Conservation (phyloP, 2,888 invertebrate species). For the Athripsodes cinereus region DNA sequence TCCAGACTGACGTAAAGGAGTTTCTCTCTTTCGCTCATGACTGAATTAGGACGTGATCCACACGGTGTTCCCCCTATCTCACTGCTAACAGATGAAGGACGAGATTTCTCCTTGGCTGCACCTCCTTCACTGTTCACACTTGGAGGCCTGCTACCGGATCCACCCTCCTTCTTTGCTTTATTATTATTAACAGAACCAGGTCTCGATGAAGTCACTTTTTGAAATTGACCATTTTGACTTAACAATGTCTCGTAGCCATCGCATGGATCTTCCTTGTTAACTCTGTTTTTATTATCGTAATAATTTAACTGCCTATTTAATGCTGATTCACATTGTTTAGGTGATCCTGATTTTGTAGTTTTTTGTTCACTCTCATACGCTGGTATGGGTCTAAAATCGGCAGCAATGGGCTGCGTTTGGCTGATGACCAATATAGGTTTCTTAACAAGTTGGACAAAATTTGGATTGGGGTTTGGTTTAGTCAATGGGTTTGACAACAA, state of each 20-base stretch:
- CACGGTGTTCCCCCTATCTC: constrained; percentile 19
- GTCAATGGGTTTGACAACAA: constrained; percentile 28
- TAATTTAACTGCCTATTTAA: constrained; percentile 26
- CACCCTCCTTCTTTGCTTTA: constrained; percentile 20
- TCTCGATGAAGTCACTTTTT: constrained; percentile 32
- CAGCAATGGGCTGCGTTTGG: constrained; percentile 30
- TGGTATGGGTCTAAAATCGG: constrained; percentile 30
- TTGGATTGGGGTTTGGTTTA: constrained; percentile 20
- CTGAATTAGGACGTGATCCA: constrained; percentile 21
- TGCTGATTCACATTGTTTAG: constrained; percentile 29
- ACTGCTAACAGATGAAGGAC: constrained; percentile 23
- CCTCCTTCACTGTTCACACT: constrained; percentile 31
- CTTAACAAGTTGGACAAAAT: constrained; percentile 21
- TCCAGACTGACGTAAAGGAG: constrained; percentile 57
- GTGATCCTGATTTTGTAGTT: constrained; percentile 26
- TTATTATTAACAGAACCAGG: constrained; percentile 37
- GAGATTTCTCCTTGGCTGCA: constrained; percentile 12
- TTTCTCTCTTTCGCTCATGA: constrained; percentile 32
- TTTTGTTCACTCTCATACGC: constrained; percentile 23
- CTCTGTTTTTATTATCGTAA: constrained; percentile 31
- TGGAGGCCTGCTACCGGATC: constrained; percentile 31
- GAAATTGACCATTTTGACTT: constrained; percentile 17
- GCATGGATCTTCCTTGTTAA: constrained; percentile 9
- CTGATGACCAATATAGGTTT: constrained; percentile 28
- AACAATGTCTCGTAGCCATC: constrained; percentile 18